Conservation (phyloP, 2,888 invertebrate genomes). For the Stenichneumon culpator region DNA sequence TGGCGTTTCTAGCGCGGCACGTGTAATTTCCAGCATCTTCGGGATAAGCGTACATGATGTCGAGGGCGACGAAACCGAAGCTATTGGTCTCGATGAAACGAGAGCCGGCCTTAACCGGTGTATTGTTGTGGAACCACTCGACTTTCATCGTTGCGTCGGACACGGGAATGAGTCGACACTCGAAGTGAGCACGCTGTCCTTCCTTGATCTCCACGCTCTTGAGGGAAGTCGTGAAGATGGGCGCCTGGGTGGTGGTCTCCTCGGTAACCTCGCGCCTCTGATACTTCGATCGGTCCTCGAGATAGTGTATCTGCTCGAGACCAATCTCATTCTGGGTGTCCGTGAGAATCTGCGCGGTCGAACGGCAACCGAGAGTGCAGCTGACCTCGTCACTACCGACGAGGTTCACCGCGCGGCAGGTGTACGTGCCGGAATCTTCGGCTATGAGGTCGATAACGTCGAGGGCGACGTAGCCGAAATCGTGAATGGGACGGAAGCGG, state of each 20-base stretch:
- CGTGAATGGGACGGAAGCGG: conserved; percentile 98
- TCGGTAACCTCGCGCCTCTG: conserved; percentile 91
- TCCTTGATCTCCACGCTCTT: conserved; percentile 97
- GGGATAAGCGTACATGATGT: conserved; percentile 97
- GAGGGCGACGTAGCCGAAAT: conserved; percentile 99
- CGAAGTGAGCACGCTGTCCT: conserved; percentile 97
- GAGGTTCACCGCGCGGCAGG: conserved; percentile 96
- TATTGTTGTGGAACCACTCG: conserved; percentile 97
- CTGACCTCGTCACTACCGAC: conserved; percentile 95
- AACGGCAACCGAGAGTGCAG: conserved; percentile 90
- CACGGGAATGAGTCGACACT: conserved; percentile 96
- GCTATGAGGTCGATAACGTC: conserved; percentile 98
- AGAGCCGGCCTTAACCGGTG: conserved; percentile 96
- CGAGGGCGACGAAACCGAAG: conserved; percentile 98
- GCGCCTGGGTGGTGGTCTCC: conserved; percentile 95
- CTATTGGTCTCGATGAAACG: conserved; percentile 98
- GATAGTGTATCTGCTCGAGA: conserved; percentile 94
- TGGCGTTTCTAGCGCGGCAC: conserved; percentile 95
- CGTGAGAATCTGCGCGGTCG: conserved; percentile 93
- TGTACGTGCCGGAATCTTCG: conserved; percentile 97
- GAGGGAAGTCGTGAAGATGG: conserved; percentile 96
- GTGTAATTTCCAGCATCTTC: conserved; percentile 99
- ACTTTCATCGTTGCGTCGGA: conserved; percentile 97
- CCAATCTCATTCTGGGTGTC: conserved; percentile 95
- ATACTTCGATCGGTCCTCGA: conserved; percentile 94